Evolutionary conservation across 2,797 vertebrate genomes (phyloP).

Genomic region (Ptychadena robeensis): DNA sequence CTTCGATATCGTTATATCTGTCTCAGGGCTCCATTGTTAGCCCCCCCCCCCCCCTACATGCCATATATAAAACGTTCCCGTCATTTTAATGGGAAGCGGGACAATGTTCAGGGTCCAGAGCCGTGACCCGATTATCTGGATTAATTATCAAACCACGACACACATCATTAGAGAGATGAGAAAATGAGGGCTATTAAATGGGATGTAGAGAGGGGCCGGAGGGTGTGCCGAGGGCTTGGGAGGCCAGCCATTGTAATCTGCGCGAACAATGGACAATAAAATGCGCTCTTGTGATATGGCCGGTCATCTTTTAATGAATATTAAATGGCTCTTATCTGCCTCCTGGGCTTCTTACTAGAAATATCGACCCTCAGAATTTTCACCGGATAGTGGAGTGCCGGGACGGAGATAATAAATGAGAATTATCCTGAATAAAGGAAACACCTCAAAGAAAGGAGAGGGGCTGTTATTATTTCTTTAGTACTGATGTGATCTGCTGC

Average conservation of each 20-base stretch:
- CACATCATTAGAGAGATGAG: constrained; percentile 69
- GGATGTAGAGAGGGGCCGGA: constrained; percentile 64
- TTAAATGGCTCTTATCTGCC: constrained; percentile 5
- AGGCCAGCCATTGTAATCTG: neutral
- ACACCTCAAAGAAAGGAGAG: no score
- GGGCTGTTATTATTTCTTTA: no score
- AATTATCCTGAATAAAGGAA: no score
- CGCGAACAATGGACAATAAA: constrained; percentile 17
- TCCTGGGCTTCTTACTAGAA: neutral
- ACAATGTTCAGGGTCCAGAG: constrained; percentile 77
- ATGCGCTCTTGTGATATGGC: neutral
- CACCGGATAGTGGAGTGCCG: no score
- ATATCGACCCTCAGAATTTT: neutral
- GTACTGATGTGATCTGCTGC: no score
- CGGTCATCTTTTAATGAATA: constrained; percentile 22
- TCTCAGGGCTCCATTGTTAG: constrained; percentile 70
- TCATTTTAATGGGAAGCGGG: constrained; percentile 74
- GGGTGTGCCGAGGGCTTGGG: constrained; percentile 12
- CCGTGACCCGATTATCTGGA: constrained; percentile 75
- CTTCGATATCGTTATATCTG: constrained; percentile 69
- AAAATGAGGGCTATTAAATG: constrained; percentile 68
- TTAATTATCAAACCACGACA: constrained; percentile 75
- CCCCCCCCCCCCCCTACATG: constrained; percentile 76
- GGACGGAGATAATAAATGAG: no score
- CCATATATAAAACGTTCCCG: constrained; percentile 77